Percentiles rank a stretch among this genome's conserved stretches.
phyloP scores from a whole-genome alignment of 2,888 invertebrate species.

The Cryptocheilus praepositus region DNA sequence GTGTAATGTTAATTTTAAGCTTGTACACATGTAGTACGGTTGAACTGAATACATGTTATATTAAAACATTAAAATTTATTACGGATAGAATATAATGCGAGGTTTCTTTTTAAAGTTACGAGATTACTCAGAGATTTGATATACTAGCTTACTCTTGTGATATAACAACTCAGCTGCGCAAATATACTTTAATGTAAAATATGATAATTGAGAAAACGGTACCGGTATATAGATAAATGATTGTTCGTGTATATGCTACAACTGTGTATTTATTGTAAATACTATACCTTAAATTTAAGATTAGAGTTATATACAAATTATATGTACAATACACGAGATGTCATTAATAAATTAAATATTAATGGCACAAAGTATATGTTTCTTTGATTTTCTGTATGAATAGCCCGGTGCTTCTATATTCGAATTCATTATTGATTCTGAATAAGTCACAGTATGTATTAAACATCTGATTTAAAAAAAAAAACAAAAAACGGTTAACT shows the following conservation, averaged over 20 bases:
- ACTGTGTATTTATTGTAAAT: constrained; percentile 72
- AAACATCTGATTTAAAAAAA: constrained; percentile 33
- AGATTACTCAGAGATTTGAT: constrained; percentile 32
- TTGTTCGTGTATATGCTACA: constrained; percentile 68
- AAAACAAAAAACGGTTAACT: constrained; percentile 30
- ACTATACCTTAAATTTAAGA: constrained; percentile 61
- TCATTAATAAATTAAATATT: constrained; percentile 38
- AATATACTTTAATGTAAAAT: constrained; percentile 43
- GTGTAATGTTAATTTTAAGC: background rate
- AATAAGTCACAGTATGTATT: background rate
- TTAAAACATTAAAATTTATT: constrained; percentile 11
- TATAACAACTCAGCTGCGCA: constrained; percentile 55
- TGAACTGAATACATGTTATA: constrained; percentile 20
- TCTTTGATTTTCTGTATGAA: too few relatives aligned
- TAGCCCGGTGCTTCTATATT: too few relatives aligned
- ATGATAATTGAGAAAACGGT: constrained; percentile 35
- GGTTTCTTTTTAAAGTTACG: constrained; percentile 9
- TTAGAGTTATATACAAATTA: constrained; percentile 64
- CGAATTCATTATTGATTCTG: too few relatives aligned
- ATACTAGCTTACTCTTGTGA: constrained; percentile 57
- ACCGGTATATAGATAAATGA: constrained; percentile 58
- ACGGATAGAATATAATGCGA: background rate
- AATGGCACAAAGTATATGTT: background rate
- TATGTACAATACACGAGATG: constrained; percentile 44
- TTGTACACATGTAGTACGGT: constrained; percentile 17